phyloP scores from a whole-genome alignment of 1,140 invertebrate species.

The Heliconius hewitsoni region DNA sequence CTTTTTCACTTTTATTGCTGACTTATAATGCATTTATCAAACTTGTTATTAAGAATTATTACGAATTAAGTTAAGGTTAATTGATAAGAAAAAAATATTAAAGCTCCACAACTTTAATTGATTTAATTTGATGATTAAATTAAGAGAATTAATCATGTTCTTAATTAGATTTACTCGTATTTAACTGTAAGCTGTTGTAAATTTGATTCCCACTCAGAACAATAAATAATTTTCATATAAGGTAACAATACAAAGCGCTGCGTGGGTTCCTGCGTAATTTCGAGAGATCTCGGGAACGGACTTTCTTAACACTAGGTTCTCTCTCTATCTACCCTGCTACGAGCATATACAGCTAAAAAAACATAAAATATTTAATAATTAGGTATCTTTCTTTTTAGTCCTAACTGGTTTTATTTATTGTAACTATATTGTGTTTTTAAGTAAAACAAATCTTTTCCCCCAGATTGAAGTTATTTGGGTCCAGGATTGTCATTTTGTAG shows the following conservation, averaged over 20 bases:
- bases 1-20: slow-evolving; percentile 15
- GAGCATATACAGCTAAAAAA: too few relatives aligned
- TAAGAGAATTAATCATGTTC: not conserved
- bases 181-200: too few relatives aligned
- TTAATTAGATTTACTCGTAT: too few relatives aligned
- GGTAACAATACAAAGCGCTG: too few relatives aligned
- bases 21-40: slow-evolving; percentile 8
- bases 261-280: not conserved
- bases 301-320: too few relatives aligned
- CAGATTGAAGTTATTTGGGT: not conserved
- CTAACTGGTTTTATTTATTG: too few relatives aligned
- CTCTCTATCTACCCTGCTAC: too few relatives aligned
- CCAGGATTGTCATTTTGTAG: not conserved
- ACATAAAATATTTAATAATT: too few relatives aligned
- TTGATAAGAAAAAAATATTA: not conserved
- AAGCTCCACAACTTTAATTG: not conserved
- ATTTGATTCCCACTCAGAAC: too few relatives aligned
- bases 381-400: too few relatives aligned
- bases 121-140: not conserved
- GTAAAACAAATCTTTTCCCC: not conserved
- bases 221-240: too few relatives aligned
- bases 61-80: not conserved
- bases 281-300: too few relatives aligned
- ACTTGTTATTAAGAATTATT: not conserved
- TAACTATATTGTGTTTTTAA: slow-evolving; percentile 20